phyloP scores from a whole-genome alignment of 2,888 invertebrate species.

The Apomyelois bistriatella region DNA sequence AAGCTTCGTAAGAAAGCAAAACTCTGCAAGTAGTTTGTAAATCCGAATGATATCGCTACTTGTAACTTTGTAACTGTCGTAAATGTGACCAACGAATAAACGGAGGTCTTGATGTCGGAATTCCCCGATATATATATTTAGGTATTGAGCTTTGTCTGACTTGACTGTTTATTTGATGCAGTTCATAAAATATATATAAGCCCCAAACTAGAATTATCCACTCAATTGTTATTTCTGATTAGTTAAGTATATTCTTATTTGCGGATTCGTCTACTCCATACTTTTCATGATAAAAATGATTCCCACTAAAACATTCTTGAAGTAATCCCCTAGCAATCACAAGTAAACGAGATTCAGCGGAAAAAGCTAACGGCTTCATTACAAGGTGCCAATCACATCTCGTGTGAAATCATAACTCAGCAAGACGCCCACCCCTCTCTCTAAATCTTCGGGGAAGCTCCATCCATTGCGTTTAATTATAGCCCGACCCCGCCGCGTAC shows the following conservation, averaged over 20 bases:
- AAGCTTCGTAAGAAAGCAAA: no score
- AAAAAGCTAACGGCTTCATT: conserved; percentile 60
- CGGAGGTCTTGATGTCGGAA: no score
- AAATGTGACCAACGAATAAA: no score
- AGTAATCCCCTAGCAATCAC: not conserved
- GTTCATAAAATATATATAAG: no score
- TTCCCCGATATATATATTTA: no score
- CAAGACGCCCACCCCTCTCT: conserved; percentile 67
- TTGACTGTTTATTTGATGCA: no score
- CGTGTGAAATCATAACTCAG: conserved; percentile 77
- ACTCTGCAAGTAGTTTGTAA: no score
- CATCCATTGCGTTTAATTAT: conserved; percentile 79
- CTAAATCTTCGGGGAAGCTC: conserved; percentile 74
- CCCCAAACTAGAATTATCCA: no score
- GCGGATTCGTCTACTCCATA: not conserved
- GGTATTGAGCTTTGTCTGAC: no score
- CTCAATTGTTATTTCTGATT: no score
- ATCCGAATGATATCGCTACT: no score
- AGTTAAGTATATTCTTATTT: not conserved
- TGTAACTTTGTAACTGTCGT: no score
- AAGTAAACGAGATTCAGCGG: conserved; percentile 4
- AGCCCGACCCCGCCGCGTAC: conserved; percentile 63
- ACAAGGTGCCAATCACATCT: conserved; percentile 70
- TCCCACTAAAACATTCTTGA: not conserved
- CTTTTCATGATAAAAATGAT: not conserved